Percentiles rank a stretch among this genome's conserved stretches.
Evolutionary conservation across 2,797 vertebrate species (phyloP).

Genomic region (Clamator glandarius): DNA sequence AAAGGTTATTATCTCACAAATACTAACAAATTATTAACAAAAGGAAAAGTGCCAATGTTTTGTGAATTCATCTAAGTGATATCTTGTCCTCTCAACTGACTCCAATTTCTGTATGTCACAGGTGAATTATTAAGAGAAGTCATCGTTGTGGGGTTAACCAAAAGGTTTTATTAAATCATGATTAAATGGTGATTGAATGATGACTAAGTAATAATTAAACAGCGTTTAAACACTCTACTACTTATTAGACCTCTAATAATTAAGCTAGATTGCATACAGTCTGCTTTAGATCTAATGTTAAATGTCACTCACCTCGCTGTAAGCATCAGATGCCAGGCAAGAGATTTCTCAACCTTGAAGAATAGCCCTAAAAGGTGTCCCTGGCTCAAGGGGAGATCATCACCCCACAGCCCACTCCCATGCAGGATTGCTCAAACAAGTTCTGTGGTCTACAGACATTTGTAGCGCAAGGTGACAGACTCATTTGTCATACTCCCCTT

Average conservation of each 20-base stretch:
- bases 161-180: too few relatives aligned
- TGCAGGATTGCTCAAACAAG: background rate
- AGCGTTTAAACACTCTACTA: background rate
- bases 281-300: background rate
- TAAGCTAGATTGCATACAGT: background rate
- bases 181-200: too few relatives aligned
- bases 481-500: background rate
- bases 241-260: background rate
- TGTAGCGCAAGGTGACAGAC: background rate
- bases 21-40: too few relatives aligned
- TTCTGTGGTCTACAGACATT: background rate
- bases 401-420: fast-evolving
- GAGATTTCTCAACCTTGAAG: background rate
- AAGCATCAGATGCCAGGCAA: background rate
- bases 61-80: too few relatives aligned
- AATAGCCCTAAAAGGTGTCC: background rate
- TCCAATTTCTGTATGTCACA: too few relatives aligned
- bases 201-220: too few relatives aligned
- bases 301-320: background rate
- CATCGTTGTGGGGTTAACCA: too few relatives aligned
- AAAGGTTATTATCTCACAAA: too few relatives aligned
- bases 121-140: too few relatives aligned
- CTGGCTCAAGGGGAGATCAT: background rate
- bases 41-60: too few relatives aligned
- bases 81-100: too few relatives aligned